Evolutionary conservation across 2,888 invertebrate genomes (phyloP), one percentile per base, ranked within the genome.

Genomic region (Drosophila pseudotakahashii): DNA sequence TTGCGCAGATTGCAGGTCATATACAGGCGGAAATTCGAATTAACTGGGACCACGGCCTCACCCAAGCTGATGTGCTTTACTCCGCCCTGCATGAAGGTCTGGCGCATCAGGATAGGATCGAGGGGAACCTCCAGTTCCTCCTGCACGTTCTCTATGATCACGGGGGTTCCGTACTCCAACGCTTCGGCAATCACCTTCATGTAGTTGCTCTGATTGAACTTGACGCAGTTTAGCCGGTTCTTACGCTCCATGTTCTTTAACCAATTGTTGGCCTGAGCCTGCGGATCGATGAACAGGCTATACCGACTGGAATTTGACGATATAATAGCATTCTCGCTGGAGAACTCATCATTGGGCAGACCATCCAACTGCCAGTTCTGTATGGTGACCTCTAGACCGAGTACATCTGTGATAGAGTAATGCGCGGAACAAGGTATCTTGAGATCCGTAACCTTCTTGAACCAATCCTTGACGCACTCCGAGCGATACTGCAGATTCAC

Each of bases 211-310:
- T 92, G 92, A 57, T 91, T 92, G 57, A 92, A 92, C 69, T 92
- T 91, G 3, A 92, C 90, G 1, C 89, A 86, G 30, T 83, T 89
- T 1, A 92, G 63, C 0, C 90, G 90, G 84, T 92, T 92, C 45
- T 89, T 78, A 73, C 93, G 90, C 90, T 97, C 98, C 96, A 97
- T 96, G 81, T 96, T 96, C 79, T 96, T 95, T 37, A 98, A 95
- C 98, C 98, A 98, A 90, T 96, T 97, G 89, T 97, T 97, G 34
- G 98, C 98, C 90, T 98, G 98, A 10, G 96, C 96, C 92, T 98
- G 98, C 0, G 98, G 98, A 92, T 98, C 98, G 75, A 98, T 96
- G 91, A 98, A 96, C 37, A 98, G 93, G 1, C 98, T 97, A 95
- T 97, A 98, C 37, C 98, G 94, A 16, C 95, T 94, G 0, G 98